phyloP scores from a whole-genome alignment of 2,113 vertebrate genomes.

The Gymnorhina tibicen region DNA sequence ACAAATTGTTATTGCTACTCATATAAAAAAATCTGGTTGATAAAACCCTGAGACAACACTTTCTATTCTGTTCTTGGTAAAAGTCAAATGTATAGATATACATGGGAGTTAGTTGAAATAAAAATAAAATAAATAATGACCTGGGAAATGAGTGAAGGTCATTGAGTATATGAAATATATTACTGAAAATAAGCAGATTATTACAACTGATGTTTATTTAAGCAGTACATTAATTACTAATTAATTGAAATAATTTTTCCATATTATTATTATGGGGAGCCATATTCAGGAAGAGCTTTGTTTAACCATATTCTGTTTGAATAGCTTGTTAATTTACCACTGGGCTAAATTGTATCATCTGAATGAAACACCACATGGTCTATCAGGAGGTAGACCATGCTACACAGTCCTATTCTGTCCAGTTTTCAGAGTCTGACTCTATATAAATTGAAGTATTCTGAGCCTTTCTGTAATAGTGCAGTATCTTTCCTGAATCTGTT shows the following conservation, averaged over 20 bases:
- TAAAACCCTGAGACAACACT: not conserved
- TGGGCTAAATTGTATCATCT: not conserved
- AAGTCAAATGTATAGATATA: not conserved
- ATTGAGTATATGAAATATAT: not conserved
- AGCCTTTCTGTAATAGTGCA: not conserved
- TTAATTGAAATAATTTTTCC: not conserved
- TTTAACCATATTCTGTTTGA: not conserved
- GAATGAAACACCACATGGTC: not conserved
- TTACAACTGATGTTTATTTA: not conserved
- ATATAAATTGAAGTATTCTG: not conserved
- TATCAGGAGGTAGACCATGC: not conserved
- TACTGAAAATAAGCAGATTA: not conserved
- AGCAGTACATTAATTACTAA: not conserved
- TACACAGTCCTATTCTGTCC: not conserved
- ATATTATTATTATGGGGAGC: not conserved
- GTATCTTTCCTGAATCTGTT: not conserved
- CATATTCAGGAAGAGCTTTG: not conserved
- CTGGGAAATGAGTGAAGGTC: not conserved
- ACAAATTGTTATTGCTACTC: not conserved
- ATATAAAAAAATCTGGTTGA: not conserved
- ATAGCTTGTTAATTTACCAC: not conserved
- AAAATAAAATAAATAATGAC: not conserved
- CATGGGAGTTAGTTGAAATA: not conserved
- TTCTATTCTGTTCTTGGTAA: not conserved
- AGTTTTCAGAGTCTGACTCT: not conserved